phyloP scores from a whole-genome alignment of 1,140 invertebrate genomes.

The Tyrophagus putrescentiae region DNA sequence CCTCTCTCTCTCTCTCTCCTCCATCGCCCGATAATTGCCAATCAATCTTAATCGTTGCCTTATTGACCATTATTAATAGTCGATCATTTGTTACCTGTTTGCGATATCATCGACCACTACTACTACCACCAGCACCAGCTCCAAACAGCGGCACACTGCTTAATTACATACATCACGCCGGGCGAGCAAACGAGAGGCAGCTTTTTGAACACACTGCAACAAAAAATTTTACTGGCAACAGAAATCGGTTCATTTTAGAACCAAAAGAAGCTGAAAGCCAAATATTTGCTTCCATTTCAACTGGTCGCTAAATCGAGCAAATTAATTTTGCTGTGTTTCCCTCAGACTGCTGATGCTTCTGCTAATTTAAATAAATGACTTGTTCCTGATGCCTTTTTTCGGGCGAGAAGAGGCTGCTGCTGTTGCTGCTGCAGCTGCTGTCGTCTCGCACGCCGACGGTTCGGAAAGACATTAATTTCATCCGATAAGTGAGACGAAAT shows the following conservation, averaged over 20 bases:
- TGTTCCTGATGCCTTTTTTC: conserved; percentile 7
- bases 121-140: neutral
- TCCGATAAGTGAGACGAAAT: neutral
- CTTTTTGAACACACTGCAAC: neutral
- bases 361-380: conserved; percentile 17
- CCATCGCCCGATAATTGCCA: conserved; percentile 1
- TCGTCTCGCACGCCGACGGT: no score
- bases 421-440: neutral
- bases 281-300: no score
- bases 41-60: conserved; percentile 11
- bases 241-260: no score
- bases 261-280: no score
- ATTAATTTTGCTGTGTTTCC: conserved; percentile 3
- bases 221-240: no score
- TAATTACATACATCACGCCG: conserved; percentile 15
- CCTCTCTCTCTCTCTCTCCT: neutral
- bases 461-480: conserved; percentile 13
- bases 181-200: neutral
- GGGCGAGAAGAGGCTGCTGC: no score
- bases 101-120: neutral
- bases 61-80: conserved; percentile 14
- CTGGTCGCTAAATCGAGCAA: neutral
- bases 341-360: neutral
- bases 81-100: conserved; percentile 1
- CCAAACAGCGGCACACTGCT: no score